phyloP scores from a whole-genome alignment of 1,140 invertebrate genomes.

The Ceratosolen fusciceps region DNA sequence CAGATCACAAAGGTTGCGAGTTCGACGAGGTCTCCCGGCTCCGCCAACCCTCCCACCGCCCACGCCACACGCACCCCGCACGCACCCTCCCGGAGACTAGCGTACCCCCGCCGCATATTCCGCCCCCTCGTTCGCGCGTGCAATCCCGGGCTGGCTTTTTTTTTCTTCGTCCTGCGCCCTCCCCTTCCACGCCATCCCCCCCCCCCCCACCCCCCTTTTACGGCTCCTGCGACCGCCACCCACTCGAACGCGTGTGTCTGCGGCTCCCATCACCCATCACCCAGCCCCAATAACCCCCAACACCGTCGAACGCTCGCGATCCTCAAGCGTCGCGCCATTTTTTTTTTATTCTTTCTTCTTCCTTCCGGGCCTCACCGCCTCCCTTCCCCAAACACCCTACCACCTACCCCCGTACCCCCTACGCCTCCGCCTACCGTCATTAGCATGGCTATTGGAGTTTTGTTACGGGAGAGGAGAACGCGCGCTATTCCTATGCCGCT shows the following conservation, averaged over 20 bases:
- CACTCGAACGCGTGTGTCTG: not conserved
- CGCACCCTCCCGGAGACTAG: too few relatives aligned
- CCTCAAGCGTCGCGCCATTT: slow-evolving; percentile 25
- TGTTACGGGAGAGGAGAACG: slow-evolving; percentile 28
- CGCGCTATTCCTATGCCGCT: too few relatives aligned
- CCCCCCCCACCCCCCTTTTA: slow-evolving; percentile 57
- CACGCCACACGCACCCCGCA: not conserved
- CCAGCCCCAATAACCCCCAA: too few relatives aligned
- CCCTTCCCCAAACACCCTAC: not conserved
- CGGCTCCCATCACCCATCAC: too few relatives aligned
- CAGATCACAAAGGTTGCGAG: slow-evolving; percentile 64
- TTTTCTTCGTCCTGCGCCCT: slow-evolving; percentile 65
- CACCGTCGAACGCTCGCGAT: not conserved
- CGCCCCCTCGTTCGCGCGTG: slow-evolving; percentile 62
- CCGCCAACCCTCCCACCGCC: too few relatives aligned
- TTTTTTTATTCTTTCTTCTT: too few relatives aligned
- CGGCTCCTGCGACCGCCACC: not conserved
- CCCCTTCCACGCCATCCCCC: slow-evolving; percentile 53
- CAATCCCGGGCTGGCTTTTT: slow-evolving; percentile 68
- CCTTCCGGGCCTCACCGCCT: not conserved
- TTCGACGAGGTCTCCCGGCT: not conserved
- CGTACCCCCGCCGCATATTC: slow-evolving; percentile 51
- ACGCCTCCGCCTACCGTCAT: too few relatives aligned
- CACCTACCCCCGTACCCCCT: too few relatives aligned
- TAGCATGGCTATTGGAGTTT: too few relatives aligned